Evolutionary conservation across 2,888 invertebrate genomes (phyloP), one percentile per base, ranked within the genome.

Genomic region (Julus scandinavius): DNA sequence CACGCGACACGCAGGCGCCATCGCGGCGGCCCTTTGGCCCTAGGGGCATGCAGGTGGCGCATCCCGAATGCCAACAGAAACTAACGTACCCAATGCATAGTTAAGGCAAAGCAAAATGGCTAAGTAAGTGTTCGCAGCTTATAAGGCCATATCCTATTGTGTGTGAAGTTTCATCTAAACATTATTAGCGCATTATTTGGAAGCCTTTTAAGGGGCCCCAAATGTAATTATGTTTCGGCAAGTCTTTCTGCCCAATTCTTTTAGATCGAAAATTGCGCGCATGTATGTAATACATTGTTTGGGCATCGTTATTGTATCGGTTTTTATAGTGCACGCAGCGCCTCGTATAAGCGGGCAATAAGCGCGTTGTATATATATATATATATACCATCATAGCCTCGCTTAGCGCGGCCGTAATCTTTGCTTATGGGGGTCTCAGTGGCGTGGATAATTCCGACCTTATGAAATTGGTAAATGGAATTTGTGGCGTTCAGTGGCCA

Each of bases 391-490:
- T 58, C 58, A 58, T 17, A 58, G 1, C 58, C 58, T 9, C 6
- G 9, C 49, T 49, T 49, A 5, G 84, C 29, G 45, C 40, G 45
- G 41, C 85, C 49, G 45, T 85, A 85, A 85, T 85, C 85, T 85
- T 85, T 85, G 45, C 85, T 85, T 85, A 85, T 85, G 85, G 85
- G 80, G 41, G 85, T 85, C 85, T 85, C 85, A 85, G 49, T 85
- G 85, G 85, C 49, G 85, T 85, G 85, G 85, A 85, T 85, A 85
- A 85, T 85, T 85, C 85, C 41, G 85, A 49, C 85, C 85, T 85
- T 85, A 85, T 85, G 85, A 85, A 85, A 85, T 85, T 85, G 85
- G 85, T 85, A 85, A 85, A 85, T 85, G 85, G 85, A 85, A 85
- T 85, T 85, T 85, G 85, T 40, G 85, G 85, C 49, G 85, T 49